Evolutionary conservation across 1,140 invertebrate genomes (phyloP).

Genomic region (Ceratoteleas bidentatus): DNA sequence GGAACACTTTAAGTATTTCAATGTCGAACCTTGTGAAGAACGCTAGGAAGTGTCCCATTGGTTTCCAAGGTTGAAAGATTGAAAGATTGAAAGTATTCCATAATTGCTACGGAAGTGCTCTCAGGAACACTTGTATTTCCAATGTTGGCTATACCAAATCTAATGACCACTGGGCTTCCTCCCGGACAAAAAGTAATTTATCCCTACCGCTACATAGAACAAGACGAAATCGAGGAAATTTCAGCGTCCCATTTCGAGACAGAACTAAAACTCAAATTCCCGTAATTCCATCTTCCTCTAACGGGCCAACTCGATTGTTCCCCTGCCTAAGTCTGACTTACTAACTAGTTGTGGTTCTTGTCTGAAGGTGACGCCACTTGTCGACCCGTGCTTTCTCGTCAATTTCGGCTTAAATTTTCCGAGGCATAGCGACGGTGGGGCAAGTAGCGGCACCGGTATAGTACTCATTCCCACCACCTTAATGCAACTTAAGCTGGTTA

Average conservation of each 20-base stretch:
- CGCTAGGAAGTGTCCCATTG: too few species aligned
- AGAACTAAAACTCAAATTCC: conserved; percentile 28
- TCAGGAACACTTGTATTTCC: too few species aligned
- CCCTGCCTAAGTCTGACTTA: conserved; percentile 14
- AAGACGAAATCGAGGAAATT: conserved; percentile 46
- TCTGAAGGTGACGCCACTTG: conserved; percentile 47
- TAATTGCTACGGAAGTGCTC: too few species aligned
- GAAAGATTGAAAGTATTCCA: too few species aligned
- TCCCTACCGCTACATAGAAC: conserved; percentile 33
- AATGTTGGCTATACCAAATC: conserved; percentile 5
- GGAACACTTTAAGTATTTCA: too few species aligned
- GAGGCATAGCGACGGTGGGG: neutral
- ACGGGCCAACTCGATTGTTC: conserved; percentile 1
- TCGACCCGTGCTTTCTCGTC: neutral
- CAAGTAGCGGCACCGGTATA: conserved; percentile 45
- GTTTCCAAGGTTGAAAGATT: too few species aligned
- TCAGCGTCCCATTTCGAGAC: conserved; percentile 18
- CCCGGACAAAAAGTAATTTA: conserved; percentile 50
- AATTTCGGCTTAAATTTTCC: neutral
- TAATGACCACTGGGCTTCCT: neutral
- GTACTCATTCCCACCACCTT: conserved; percentile 41
- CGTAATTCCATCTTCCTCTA: conserved; percentile 44
- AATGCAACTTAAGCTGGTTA: conserved; percentile 48
- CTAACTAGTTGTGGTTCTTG: conserved; percentile 14
- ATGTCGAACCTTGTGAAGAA: too few species aligned